Percentiles rank a stretch among this genome's conserved stretches.
Evolutionary conservation across 1,140 invertebrate genomes (phyloP).

Genomic region (Diachasmimorpha longicaudata): DNA sequence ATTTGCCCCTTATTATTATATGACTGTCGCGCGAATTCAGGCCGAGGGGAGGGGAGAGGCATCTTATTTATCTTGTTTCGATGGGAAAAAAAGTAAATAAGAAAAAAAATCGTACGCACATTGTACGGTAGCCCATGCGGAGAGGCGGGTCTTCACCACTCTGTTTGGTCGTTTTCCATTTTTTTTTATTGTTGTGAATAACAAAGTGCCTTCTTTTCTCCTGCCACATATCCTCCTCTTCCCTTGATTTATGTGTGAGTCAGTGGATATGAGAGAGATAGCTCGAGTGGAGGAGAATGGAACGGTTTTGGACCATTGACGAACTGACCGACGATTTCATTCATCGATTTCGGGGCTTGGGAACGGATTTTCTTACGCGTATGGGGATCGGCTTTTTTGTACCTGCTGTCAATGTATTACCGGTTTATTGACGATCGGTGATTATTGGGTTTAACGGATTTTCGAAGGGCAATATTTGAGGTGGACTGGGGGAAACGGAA

Average conservation of each 20-base stretch:
- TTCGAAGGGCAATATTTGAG: background rate
- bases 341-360: background rate
- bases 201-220: slow-evolving; percentile 12
- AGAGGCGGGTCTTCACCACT: slow-evolving; percentile 28
- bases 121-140: slow-evolving; percentile 27
- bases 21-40: background rate
- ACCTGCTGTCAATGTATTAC: background rate
- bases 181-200: background rate
- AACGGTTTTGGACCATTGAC: background rate
- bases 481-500: background rate
- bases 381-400: background rate
- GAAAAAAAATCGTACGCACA: slow-evolving; percentile 13
- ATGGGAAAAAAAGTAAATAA: background rate
- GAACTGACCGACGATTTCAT: slow-evolving; percentile 14
- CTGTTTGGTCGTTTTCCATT: slow-evolving; percentile 30
- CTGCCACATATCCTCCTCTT: background rate
- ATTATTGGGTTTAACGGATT: background rate
- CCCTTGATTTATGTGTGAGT: slow-evolving; percentile 32
- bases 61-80: background rate
- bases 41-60: background rate
- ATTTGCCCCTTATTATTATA: background rate
- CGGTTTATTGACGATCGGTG: background rate
- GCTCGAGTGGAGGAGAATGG: background rate
- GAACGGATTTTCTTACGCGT: background rate
- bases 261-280: background rate